Percentiles rank a stretch among this genome's conserved stretches.
These are phyloP conservation scores for Apostichopus parvimensis DNA, from an alignment of 35 echinoderm and acorn worm species.

Conservation along the genomic window DNA sequence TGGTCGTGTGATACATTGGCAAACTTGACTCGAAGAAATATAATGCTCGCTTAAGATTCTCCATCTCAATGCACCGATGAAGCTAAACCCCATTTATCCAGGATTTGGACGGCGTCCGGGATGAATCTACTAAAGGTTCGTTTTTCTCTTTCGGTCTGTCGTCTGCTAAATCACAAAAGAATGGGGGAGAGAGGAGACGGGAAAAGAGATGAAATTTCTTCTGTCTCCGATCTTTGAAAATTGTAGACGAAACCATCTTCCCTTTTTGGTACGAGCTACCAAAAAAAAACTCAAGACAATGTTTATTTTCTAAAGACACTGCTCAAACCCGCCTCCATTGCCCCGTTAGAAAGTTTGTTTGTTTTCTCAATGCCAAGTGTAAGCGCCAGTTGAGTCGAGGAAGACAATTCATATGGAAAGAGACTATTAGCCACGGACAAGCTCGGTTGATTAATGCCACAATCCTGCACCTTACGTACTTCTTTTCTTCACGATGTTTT, in stretches of 20 bases:
- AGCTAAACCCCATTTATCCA: neutral
- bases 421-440: conserved; percentile 36
- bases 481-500: neutral
- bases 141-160: neutral
- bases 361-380: conserved; percentile 41
- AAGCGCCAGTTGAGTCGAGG: conserved; percentile 27
- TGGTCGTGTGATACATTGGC: neutral
- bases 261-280: neutral
- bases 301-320: conserved; percentile 51
- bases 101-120: conserved; percentile 9
- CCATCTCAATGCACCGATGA: conserved; percentile 17
- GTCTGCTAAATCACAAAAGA: conserved; percentile 51
- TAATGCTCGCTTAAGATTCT: neutral
- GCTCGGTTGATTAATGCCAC: conserved; percentile 27
- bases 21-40: conserved; percentile 1
- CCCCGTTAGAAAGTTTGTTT: conserved; percentile 21
- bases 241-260: conserved; percentile 27
- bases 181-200: neutral
- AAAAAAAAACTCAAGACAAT: conserved; percentile 37
- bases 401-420: neutral
- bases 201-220: conserved; percentile 37
- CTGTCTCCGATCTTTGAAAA: conserved; percentile 23
- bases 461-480: neutral
- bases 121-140: neutral
- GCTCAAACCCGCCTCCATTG: conserved; percentile 15